Percentiles rank a stretch among this genome's conserved stretches.
Conservation (phyloP, 2,888 invertebrate genomes). For the Sarcophaga variegata region DNA sequence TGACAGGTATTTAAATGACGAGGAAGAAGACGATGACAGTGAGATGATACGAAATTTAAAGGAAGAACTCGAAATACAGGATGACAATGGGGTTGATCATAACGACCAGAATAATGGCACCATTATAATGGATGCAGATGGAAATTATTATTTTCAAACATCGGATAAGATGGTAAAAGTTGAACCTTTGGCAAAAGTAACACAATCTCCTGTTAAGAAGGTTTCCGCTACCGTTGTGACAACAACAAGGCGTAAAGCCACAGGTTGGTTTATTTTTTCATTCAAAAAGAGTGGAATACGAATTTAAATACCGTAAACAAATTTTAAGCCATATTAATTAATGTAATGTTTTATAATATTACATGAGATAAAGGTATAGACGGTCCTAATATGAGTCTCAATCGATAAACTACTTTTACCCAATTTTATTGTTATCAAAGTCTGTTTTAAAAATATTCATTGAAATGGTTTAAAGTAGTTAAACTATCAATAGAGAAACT, state of each 20-base stretch:
- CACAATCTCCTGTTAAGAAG: background rate
- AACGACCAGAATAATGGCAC: slow-evolving; percentile 48
- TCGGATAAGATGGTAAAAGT: slow-evolving; percentile 82
- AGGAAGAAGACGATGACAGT: slow-evolving; percentile 83
- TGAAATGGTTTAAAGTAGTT: no score
- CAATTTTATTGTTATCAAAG: no score
- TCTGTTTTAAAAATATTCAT: no score
- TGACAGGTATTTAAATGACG: slow-evolving; percentile 91
- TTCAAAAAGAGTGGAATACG: no score
- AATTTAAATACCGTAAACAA: no score
- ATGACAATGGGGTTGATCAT: slow-evolving; percentile 52
- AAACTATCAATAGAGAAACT: no score
- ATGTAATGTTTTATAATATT: no score
- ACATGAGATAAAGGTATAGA: no score
- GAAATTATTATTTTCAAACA: slow-evolving; percentile 91
- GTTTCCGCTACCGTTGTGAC: background rate
- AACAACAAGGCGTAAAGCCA: background rate
- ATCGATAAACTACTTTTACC: no score
- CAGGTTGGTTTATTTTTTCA: background rate
- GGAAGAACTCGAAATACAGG: slow-evolving; percentile 25
- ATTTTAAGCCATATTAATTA: no score
- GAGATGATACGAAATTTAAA: slow-evolving; percentile 32
- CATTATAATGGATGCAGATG: slow-evolving; percentile 83
- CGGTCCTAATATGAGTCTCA: no score
- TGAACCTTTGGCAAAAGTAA: slow-evolving; percentile 10